phyloP scores from a whole-genome alignment of 2,888 invertebrate species.

The Pogonocherus hispidulus region DNA sequence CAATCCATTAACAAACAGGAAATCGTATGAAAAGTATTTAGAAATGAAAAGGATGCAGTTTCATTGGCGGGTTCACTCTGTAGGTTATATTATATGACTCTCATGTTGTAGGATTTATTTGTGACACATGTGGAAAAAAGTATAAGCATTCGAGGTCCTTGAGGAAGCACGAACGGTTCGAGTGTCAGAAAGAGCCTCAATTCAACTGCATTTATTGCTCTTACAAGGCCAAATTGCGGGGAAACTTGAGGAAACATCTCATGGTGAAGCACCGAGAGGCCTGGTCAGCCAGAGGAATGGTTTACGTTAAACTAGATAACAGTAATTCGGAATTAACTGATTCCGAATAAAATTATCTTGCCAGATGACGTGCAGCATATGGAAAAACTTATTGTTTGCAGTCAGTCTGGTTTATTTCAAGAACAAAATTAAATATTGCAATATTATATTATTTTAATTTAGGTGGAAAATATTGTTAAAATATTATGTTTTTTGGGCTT shows the following conservation, averaged over 20 bases:
- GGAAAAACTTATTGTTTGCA: too few species aligned
- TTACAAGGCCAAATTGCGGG: slow-evolving; percentile 39
- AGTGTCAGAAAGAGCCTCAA: slow-evolving; percentile 52
- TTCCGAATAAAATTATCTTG: not conserved
- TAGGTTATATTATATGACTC: too few species aligned
- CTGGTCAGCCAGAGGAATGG: slow-evolving; percentile 19
- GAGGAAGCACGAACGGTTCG: slow-evolving; percentile 48
- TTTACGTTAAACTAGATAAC: slow-evolving; percentile 11
- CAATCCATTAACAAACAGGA: too few species aligned
- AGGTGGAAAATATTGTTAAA: too few species aligned
- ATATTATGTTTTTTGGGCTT: too few species aligned
- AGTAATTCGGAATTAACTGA: not conserved
- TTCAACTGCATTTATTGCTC: slow-evolving; percentile 43
- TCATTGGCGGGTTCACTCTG: too few species aligned
- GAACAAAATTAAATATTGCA: too few species aligned
- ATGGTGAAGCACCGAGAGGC: slow-evolving; percentile 35
- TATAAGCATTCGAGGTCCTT: slow-evolving; percentile 54
- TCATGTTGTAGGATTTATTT: slow-evolving; percentile 42
- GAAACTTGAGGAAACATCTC: slow-evolving; percentile 38
- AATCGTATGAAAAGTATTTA: too few species aligned
- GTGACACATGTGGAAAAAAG: slow-evolving; percentile 56
- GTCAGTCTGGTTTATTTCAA: too few species aligned
- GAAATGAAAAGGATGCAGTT: too few species aligned
- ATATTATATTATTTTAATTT: too few species aligned
- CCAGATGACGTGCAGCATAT: too few species aligned